phyloP scores from a whole-genome alignment of 2,888 invertebrate species.

The Drosophila lutescens region DNA sequence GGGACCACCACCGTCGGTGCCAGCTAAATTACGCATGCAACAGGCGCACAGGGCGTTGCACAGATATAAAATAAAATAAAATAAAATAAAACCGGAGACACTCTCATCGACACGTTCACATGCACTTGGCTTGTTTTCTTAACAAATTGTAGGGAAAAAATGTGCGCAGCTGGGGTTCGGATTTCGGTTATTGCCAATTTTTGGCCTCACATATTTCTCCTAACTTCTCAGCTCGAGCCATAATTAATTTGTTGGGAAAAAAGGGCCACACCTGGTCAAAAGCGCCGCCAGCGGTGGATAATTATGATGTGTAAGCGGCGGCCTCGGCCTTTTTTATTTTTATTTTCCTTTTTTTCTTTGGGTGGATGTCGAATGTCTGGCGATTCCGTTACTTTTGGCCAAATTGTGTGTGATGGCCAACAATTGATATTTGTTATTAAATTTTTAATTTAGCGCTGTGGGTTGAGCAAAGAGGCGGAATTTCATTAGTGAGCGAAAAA shows the following conservation, averaged over 20 bases:
- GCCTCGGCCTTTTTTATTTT: constrained; percentile 26
- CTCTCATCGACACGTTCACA: constrained; percentile 35
- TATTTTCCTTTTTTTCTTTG: neutral
- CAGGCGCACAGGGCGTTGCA: constrained; percentile 73
- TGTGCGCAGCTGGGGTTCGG: constrained; percentile 43
- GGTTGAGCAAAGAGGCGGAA: constrained; percentile 18
- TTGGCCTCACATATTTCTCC: constrained; percentile 29
- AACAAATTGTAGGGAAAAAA: constrained; percentile 56
- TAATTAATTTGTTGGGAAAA: constrained; percentile 69
- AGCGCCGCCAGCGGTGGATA: constrained; percentile 65
- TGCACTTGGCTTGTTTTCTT: constrained; percentile 68
- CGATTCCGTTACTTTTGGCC: constrained; percentile 24
- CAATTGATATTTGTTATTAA: constrained; percentile 40
- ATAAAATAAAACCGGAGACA: constrained; percentile 24
- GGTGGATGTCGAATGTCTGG: constrained; percentile 8
- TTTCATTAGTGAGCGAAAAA: constrained; percentile 14
- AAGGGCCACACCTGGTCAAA: constrained; percentile 76
- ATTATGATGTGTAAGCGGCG: constrained; percentile 61
- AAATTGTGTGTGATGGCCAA: constrained; percentile 34
- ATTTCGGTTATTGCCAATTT: constrained; percentile 26
- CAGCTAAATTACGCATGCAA: constrained; percentile 72
- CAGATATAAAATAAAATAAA: constrained; percentile 30
- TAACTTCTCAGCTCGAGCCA: constrained; percentile 31
- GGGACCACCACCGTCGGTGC: constrained; percentile 70
- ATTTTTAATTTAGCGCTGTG: constrained; percentile 37